Evolutionary conservation across 2,888 invertebrate genomes (phyloP).

Genomic region (Tinea trinotella): DNA sequence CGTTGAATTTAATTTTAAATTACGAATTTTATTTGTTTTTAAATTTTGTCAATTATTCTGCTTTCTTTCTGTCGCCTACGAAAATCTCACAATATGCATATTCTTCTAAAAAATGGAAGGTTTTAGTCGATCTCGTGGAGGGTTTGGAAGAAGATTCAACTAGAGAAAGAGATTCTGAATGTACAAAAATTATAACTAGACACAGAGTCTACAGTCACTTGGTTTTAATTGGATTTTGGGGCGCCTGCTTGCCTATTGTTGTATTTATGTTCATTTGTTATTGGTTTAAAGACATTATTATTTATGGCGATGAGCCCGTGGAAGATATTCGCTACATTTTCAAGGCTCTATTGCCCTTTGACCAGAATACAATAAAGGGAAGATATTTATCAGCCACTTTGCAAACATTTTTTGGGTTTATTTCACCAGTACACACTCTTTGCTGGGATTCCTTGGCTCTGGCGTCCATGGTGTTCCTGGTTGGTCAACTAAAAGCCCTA

Average conservation of each 20-base stretch:
- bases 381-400: conserved; percentile 42
- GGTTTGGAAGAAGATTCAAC: conserved; percentile 1
- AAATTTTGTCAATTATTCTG: conserved; percentile 7
- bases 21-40: conserved; percentile 1
- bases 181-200: neutral
- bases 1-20: neutral
- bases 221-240: conserved; percentile 1
- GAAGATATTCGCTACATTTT: conserved; percentile 6
- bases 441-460: conserved; percentile 46
- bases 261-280: neutral
- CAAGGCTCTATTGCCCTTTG: conserved; percentile 2
- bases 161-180: neutral
- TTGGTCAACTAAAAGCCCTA: conserved; percentile 42
- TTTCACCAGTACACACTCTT: conserved; percentile 40
- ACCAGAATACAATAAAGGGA: conserved; percentile 3
- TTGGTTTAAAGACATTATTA: conserved; percentile 4
- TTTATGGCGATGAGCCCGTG: neutral
- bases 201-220: conserved; percentile 3
- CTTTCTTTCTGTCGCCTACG: neutral
- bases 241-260: neutral
- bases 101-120: neutral
- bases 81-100: neutral
- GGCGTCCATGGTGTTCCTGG: conserved; percentile 47
- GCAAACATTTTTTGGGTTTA: conserved; percentile 39
- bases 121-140: neutral